Conservation (phyloP, 2,797 vertebrate genomes). For the Chrosomus eos region DNA sequence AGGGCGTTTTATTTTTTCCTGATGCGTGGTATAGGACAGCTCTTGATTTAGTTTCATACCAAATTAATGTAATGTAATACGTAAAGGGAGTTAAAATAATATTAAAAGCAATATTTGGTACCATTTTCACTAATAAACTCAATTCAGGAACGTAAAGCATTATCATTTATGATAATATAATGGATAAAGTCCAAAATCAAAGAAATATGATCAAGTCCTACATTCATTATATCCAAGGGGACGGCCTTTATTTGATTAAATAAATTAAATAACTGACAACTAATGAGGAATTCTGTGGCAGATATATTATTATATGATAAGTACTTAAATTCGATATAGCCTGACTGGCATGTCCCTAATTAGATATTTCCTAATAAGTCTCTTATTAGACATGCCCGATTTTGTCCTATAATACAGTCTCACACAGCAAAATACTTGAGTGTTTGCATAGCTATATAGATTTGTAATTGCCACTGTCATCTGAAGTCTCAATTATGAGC, state of each 20-base stretch:
- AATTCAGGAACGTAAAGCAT: not conserved
- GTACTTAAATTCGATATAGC: slow-evolving; percentile 31
- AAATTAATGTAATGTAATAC: slow-evolving; percentile 25
- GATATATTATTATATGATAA: slow-evolving; percentile 37
- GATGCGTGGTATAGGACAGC: not conserved
- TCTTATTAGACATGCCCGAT: slow-evolving; percentile 42
- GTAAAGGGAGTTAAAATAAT: slow-evolving; percentile 30
- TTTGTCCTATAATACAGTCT: slow-evolving; percentile 34
- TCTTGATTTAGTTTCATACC: not conserved
- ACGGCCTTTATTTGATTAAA: slow-evolving; percentile 34
- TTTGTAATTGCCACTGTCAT: slow-evolving; percentile 41
- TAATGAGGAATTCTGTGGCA: slow-evolving; percentile 40
- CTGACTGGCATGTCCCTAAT: slow-evolving; percentile 43
- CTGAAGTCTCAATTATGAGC: slow-evolving; percentile 37
- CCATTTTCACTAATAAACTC: not conserved
- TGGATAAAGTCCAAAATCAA: not conserved
- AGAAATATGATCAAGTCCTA: slow-evolving; percentile 18
- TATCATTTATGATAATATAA: slow-evolving; percentile 23
- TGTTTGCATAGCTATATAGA: slow-evolving; percentile 39
- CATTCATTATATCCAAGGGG: slow-evolving; percentile 31
- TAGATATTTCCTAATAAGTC: slow-evolving; percentile 39
- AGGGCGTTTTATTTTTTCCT: slow-evolving; percentile 13
- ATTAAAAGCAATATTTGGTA: too few relatives aligned
- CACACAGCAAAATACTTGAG: slow-evolving; percentile 8
- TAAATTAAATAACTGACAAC: slow-evolving; percentile 35